Percentiles rank a stretch among this genome's conserved stretches.
Evolutionary conservation across 2,113 vertebrate genomes (phyloP).

Genomic region (Tiliqua scincoides): DNA sequence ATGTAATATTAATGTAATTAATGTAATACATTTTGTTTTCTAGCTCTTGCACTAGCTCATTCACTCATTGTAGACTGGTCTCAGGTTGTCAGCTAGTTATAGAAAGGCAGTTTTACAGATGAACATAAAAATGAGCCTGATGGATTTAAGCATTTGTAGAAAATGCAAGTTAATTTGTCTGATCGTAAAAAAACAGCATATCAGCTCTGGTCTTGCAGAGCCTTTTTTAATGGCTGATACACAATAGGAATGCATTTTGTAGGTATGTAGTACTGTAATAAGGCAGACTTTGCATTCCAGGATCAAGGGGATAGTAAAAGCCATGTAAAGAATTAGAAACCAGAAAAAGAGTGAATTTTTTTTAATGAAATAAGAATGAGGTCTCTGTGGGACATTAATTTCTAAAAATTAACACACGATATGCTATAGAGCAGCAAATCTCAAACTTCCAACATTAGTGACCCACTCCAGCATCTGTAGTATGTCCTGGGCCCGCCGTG

Average conservation of each 20-base stretch:
- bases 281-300: not conserved
- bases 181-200: not conserved
- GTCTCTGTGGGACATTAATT: not conserved
- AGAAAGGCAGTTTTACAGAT: conserved; percentile 28
- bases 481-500: no score
- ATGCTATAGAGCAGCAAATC: no score
- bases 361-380: not conserved
- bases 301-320: not conserved
- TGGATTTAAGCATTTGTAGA: not conserved
- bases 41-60: conserved; percentile 43
- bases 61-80: conserved; percentile 33
- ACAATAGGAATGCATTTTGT: not conserved
- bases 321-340: not conserved
- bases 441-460: no score
- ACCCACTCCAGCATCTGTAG: no score
- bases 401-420: not conserved
- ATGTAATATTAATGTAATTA: no score
- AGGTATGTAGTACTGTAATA: not conserved
- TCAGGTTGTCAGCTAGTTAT: conserved; percentile 36
- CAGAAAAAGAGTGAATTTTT: not conserved
- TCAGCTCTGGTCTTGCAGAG: not conserved
- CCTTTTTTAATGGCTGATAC: not conserved
- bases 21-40: conserved; percentile 36
- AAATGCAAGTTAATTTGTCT: not conserved
- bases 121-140: conserved; percentile 27